phyloP scores from a whole-genome alignment of 2,113 vertebrate species.

The Poicephalus meyeri region DNA sequence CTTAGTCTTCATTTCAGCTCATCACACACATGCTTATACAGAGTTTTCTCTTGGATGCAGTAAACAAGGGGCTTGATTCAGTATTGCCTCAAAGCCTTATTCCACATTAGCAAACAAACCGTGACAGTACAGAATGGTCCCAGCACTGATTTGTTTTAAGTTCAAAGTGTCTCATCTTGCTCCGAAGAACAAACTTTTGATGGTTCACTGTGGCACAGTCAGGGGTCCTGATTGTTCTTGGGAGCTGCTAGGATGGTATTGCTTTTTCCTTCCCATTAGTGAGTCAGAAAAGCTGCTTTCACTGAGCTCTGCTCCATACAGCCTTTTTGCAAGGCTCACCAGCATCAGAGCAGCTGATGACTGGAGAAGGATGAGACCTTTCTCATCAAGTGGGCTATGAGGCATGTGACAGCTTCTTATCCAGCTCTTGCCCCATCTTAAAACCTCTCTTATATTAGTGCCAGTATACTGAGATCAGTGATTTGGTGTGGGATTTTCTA shows the following conservation, averaged over 20 bases:
- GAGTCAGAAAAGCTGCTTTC: neutral
- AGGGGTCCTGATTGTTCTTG: neutral
- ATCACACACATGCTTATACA: neutral
- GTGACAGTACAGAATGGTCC: neutral
- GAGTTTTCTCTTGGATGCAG: neutral
- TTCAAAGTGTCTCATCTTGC: neutral
- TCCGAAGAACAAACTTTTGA: neutral
- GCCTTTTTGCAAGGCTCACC: neutral
- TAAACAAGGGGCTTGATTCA: neutral
- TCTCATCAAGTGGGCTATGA: neutral
- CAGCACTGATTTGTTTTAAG: neutral
- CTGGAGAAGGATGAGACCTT: neutral
- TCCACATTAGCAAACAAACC: neutral
- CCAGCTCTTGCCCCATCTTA: neutral
- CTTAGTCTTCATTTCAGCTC: constrained; percentile 27
- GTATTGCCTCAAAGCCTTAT: neutral
- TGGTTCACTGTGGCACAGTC: neutral
- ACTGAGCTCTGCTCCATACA: neutral
- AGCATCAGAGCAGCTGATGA: neutral
- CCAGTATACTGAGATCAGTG: neutral
- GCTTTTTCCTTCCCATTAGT: neutral
- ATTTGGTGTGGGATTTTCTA: neutral
- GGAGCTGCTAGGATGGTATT: neutral
- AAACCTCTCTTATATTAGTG: neutral
- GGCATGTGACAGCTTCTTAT: neutral